Percentiles rank a stretch among this genome's conserved stretches.
Evolutionary conservation across 2,113 vertebrate genomes (phyloP).

Genomic region (Nyctibius bracteatus): DNA sequence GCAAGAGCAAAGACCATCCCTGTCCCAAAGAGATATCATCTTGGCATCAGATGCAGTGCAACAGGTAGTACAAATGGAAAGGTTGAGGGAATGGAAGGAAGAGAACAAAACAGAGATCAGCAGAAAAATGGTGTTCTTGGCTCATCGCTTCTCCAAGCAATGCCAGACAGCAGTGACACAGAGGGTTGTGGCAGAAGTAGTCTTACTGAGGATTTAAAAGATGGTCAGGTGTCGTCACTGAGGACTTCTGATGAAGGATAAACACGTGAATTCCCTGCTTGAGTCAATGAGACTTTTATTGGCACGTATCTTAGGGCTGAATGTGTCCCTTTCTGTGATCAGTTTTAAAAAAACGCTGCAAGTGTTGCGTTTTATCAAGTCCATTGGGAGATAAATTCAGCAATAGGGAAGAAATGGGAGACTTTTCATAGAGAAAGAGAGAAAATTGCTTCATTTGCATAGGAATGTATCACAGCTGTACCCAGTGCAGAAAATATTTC

Average conservation of each 20-base stretch:
- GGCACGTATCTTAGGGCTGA: neutral
- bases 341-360: neutral
- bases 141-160: neutral
- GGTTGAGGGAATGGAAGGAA: neutral
- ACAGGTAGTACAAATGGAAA: neutral
- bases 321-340: neutral
- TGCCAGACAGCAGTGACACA: neutral
- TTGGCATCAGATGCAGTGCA: neutral
- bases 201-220: neutral
- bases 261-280: neutral
- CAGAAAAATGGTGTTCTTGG: constrained; percentile 23
- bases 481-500: neutral
- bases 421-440: constrained; percentile 8
- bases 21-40: neutral
- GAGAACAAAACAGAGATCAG: constrained; percentile 36
- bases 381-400: neutral
- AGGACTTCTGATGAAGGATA: neutral
- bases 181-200: neutral
- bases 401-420: neutral
- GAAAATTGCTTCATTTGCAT: constrained; percentile 39
- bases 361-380: neutral
- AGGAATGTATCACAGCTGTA: constrained; percentile 42
- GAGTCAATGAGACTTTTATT: neutral
- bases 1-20: neutral
- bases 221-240: neutral